Evolutionary conservation across 1,140 invertebrate species (phyloP).

Genomic region (Zelostemma sp.): DNA sequence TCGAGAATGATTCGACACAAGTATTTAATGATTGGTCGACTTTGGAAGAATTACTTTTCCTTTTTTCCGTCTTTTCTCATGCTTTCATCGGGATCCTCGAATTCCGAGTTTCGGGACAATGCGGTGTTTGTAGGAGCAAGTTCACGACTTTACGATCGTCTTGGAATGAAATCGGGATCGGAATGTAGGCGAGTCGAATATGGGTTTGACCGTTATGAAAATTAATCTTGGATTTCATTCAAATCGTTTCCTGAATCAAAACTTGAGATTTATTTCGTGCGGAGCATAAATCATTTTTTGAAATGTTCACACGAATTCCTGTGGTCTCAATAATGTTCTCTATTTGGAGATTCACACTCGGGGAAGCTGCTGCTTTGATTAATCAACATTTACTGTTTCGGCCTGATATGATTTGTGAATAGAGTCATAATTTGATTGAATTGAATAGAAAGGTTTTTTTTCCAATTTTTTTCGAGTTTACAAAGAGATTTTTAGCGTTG

Average conservation of each 20-base stretch:
- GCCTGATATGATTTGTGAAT: no score
- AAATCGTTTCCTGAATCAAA: constrained; percentile 17
- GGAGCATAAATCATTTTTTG: constrained; percentile 16
- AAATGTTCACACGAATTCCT: neutral
- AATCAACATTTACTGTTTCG: neutral
- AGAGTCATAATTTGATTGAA: neutral
- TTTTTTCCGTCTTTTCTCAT: no score
- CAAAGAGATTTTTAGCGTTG: no score
- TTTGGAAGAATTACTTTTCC: no score
- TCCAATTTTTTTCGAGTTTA: no score
- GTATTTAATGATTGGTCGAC: no score
- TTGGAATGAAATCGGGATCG: constrained; percentile 20
- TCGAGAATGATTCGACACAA: neutral
- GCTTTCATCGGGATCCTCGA: neutral
- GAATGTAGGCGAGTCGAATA: constrained; percentile 20
- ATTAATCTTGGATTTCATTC: constrained; percentile 25
- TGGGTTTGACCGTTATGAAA: constrained; percentile 31
- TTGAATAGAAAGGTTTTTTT: neutral
- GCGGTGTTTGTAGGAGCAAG: constrained; percentile 20
- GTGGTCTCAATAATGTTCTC: neutral
- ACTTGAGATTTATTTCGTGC: constrained; percentile 18
- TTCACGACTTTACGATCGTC: constrained; percentile 26
- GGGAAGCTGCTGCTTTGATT: neutral
- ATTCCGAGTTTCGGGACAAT: neutral
- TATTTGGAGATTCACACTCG: neutral